Conservation (phyloP, 2,113 vertebrate species). For the Toxotes chatareus region DNA sequence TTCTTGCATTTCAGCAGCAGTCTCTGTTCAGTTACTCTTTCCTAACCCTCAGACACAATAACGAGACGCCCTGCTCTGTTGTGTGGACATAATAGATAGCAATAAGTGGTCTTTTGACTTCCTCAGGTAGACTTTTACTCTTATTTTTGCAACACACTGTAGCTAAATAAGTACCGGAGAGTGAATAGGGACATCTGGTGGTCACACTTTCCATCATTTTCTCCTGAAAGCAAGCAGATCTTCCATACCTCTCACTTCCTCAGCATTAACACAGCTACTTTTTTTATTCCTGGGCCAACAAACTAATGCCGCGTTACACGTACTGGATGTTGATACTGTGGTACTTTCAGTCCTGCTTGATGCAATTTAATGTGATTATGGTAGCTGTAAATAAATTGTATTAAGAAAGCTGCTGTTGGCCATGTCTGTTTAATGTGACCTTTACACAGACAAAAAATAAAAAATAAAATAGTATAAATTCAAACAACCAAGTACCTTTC, state of each 20-base stretch:
- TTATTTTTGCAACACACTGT: not conserved
- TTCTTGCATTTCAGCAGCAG: not conserved
- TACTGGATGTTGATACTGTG: not conserved
- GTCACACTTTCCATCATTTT: not conserved
- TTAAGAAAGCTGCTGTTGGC: not conserved
- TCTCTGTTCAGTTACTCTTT: not conserved
- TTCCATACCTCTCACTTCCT: not conserved
- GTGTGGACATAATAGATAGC: not conserved
- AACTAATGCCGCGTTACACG: not conserved
- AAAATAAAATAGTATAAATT: not conserved
- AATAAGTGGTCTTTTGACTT: not conserved
- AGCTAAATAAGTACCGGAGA: not conserved
- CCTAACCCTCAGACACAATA: not conserved
- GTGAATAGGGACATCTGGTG: conserved; percentile 56
- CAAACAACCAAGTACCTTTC: not conserved
- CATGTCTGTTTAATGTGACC: not conserved
- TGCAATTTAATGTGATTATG: not conserved
- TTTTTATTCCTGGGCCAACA: not conserved
- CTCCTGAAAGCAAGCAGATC: not conserved
- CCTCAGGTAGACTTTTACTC: not conserved
- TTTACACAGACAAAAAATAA: not conserved
- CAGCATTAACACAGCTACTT: not conserved
- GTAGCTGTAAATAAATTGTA: not conserved
- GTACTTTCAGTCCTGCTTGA: not conserved
- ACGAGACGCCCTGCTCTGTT: not conserved